Evolutionary conservation across 2,888 invertebrate species (phyloP).

Genomic region (Trachelus tabidus): DNA sequence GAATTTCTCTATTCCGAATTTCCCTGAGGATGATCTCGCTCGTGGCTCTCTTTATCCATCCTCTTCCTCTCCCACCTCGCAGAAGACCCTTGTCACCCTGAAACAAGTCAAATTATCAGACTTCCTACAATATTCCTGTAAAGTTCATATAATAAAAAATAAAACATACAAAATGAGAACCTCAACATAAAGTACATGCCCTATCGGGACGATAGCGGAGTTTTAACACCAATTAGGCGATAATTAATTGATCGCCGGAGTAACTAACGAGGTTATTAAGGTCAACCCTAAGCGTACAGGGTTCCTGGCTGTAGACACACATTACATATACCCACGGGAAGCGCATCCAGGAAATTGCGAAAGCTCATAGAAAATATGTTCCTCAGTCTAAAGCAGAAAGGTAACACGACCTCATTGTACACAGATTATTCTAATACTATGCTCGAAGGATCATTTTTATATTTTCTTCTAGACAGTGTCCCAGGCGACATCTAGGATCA

Average conservation of each 20-base stretch:
- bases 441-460: neutral
- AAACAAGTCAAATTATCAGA: neutral
- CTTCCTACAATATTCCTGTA: neutral
- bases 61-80: neutral
- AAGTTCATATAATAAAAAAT: neutral
- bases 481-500: neutral
- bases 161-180: neutral
- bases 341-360: conserved; percentile 3
- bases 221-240: conserved; percentile 55
- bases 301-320: neutral
- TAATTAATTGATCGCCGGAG: conserved; percentile 57
- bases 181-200: neutral
- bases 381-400: neutral
- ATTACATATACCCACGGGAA: neutral
- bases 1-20: conserved; percentile 3
- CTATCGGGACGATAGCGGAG: conserved; percentile 31
- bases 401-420: neutral
- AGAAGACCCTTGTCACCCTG: neutral
- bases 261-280: conserved; percentile 55
- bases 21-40: neutral
- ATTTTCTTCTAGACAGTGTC: neutral
- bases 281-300: conserved; percentile 33
- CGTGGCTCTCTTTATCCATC: conserved; percentile 6
- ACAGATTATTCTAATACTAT: neutral
- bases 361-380: neutral